These are phyloP conservation scores for Busseola fusca DNA, from an alignment of 2,888 invertebrate species.

Conservation along the genomic window DNA sequence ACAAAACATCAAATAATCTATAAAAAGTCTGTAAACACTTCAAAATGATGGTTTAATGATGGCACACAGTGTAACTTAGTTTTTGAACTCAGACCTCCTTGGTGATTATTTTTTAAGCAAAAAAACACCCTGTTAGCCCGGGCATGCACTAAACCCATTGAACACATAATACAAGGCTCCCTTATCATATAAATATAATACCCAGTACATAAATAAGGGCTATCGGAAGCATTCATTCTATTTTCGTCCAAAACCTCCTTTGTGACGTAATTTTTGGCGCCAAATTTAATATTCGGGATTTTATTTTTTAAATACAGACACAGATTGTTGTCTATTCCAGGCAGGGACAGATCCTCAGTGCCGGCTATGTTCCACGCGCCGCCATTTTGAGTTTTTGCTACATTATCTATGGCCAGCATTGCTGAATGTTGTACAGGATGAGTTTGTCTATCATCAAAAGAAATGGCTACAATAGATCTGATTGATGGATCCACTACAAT, in stretches of 20 bases:
- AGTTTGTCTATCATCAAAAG: slow-evolving; percentile 87
- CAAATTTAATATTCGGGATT: slow-evolving; percentile 80
- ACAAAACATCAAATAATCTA: slow-evolving; percentile 51
- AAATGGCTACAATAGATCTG: slow-evolving; percentile 91
- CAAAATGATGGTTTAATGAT: slow-evolving; percentile 97
- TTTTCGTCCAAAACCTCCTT: slow-evolving; percentile 69
- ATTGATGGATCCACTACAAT: slow-evolving; percentile 93
- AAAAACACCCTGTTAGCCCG: slow-evolving; percentile 95
- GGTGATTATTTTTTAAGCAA: slow-evolving; percentile 82
- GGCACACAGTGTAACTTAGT: slow-evolving; percentile 93
- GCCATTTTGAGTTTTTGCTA: slow-evolving; percentile 94
- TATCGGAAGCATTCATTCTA: slow-evolving; percentile 68
- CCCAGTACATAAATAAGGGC: slow-evolving; percentile 95
- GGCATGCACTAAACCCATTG: slow-evolving; percentile 98
- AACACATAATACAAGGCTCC: slow-evolving; percentile 98
- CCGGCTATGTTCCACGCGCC: slow-evolving; percentile 89
- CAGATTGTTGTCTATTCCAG: slow-evolving; percentile 82
- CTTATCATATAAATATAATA: slow-evolving; percentile 94
- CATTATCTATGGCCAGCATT: slow-evolving; percentile 95
- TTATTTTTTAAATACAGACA: slow-evolving; percentile 74
- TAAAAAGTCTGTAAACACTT: slow-evolving; percentile 93
- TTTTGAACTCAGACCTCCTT: slow-evolving; percentile 92
- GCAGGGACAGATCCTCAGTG: slow-evolving; percentile 43
- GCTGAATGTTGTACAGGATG: slow-evolving; percentile 95
- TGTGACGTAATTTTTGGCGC: slow-evolving; percentile 79